Evolutionary conservation across 2,888 invertebrate species (phyloP).

Genomic region (Auanema sp.): DNA sequence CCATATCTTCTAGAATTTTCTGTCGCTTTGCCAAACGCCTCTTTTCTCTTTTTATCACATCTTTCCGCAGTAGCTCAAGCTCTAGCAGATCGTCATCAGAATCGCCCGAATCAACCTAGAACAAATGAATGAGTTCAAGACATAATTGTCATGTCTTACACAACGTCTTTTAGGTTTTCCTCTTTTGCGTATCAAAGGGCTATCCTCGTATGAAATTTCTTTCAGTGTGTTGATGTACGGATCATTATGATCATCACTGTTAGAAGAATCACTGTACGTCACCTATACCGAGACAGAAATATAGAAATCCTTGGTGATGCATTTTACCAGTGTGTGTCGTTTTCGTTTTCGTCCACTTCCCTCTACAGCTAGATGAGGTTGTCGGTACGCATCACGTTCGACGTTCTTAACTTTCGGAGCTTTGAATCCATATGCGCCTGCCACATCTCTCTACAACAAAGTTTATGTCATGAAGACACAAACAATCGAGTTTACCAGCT

Average conservation of each 20-base stretch:
- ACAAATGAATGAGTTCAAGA: no score
- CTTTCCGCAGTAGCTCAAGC: no score
- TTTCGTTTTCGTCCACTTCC: neutral
- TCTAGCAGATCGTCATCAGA: no score
- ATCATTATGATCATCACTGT: neutral
- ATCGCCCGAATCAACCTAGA: no score
- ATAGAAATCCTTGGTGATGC: no score
- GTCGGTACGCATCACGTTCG: neutral
- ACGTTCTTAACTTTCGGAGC: neutral
- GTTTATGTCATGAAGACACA: no score
- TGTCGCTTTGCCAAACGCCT: neutral
- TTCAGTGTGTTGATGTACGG: neutral
- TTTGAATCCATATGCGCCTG: neutral
- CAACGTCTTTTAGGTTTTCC: neutral
- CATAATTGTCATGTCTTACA: no score
- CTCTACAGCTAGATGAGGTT: neutral
- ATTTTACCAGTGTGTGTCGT: neutral
- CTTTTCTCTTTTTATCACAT: neutral
- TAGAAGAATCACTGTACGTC: constrained; percentile 8
- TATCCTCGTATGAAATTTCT: neutral
- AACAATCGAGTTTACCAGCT: no score
- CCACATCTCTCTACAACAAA: neutral
- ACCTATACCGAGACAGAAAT: neutral
- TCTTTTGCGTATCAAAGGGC: neutral
- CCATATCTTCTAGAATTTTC: neutral